Evolutionary conservation across 2,888 invertebrate species (phyloP).

Genomic region (Opisthograptis luteolata): DNA sequence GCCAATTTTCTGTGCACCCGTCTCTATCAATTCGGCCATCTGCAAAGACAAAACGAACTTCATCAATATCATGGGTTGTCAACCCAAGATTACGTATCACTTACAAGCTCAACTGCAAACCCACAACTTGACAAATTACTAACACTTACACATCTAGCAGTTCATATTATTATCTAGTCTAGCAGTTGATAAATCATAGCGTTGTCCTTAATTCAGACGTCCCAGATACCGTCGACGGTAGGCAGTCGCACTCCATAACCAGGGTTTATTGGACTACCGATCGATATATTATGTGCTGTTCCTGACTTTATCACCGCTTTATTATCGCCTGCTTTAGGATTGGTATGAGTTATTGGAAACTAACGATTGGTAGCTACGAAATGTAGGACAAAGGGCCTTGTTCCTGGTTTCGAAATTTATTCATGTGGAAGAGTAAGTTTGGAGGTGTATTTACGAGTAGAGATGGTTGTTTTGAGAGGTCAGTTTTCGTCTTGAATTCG

Average conservation of each 20-base stretch:
- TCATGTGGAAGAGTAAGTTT: neutral
- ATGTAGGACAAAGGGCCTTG: neutral
- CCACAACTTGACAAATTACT: constrained; percentile 20
- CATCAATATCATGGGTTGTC: neutral
- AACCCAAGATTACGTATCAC: neutral
- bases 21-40: too few relatives aligned
- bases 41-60: neutral
- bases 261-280: constrained; percentile 59
- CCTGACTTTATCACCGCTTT: constrained; percentile 28
- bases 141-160: constrained; percentile 2
- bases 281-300: constrained; percentile 59
- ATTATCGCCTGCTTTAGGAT: constrained; percentile 49
- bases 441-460: too few relatives aligned
- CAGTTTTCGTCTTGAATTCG: too few relatives aligned
- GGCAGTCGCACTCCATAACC: constrained; percentile 48
- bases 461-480: too few relatives aligned
- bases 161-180: constrained; percentile 19
- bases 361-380: constrained; percentile 3
- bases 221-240: constrained; percentile 46
- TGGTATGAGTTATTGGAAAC: constrained; percentile 38
- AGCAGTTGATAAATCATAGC: constrained; percentile 28
- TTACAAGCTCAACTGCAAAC: neutral
- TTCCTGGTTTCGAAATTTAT: constrained; percentile 1
- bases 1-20: too few relatives aligned
- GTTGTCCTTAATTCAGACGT: constrained; percentile 60